These are phyloP conservation scores for Lacerta agilis DNA, from an alignment of 2,797 vertebrate genomes.

Conservation along the genomic window DNA sequence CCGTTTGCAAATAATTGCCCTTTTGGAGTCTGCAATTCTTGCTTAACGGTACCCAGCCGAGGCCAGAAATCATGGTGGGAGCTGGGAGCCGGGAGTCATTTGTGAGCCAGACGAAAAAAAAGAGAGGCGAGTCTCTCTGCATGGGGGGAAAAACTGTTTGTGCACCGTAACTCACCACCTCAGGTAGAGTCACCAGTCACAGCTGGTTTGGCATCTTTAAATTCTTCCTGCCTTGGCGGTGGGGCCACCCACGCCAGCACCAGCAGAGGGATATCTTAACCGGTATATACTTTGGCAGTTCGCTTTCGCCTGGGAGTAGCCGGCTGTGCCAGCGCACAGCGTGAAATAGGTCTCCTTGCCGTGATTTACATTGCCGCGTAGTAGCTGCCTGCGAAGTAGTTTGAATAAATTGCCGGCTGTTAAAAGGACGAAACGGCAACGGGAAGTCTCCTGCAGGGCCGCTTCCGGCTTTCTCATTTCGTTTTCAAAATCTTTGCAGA, in stretches of 20 bases:
- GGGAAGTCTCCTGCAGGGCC: background rate
- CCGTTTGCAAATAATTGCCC: slow-evolving; percentile 8
- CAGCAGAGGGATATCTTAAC: background rate
- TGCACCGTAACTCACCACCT: slow-evolving; percentile 25
- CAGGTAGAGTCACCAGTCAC: slow-evolving; percentile 25
- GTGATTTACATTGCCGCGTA: accelerated
- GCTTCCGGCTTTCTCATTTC: background rate
- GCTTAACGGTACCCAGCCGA: slow-evolving; percentile 51
- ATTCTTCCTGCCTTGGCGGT: background rate
- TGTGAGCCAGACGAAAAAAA: slow-evolving; percentile 51
- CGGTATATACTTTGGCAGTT: accelerated
- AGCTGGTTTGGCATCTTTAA: background rate
- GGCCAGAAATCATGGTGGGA: slow-evolving; percentile 53
- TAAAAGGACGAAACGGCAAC: background rate
- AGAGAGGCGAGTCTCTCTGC: slow-evolving; percentile 41
- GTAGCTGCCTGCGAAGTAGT: accelerated
- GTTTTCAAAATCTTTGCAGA: background rate
- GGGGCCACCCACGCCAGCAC: accelerated
- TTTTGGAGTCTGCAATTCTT: slow-evolving; percentile 28
- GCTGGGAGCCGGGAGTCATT: slow-evolving; percentile 58
- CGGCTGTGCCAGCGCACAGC: background rate
- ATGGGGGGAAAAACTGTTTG: slow-evolving; percentile 57
- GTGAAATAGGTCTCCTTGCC: accelerated
- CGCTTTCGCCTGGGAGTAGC: accelerated
- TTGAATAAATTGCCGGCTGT: accelerated